A percentile compares a stretch with the other conserved stretches of the same genome.
Evolutionary conservation across 2,113 vertebrate species (phyloP).

Genomic region (Cisticola juncidis): DNA sequence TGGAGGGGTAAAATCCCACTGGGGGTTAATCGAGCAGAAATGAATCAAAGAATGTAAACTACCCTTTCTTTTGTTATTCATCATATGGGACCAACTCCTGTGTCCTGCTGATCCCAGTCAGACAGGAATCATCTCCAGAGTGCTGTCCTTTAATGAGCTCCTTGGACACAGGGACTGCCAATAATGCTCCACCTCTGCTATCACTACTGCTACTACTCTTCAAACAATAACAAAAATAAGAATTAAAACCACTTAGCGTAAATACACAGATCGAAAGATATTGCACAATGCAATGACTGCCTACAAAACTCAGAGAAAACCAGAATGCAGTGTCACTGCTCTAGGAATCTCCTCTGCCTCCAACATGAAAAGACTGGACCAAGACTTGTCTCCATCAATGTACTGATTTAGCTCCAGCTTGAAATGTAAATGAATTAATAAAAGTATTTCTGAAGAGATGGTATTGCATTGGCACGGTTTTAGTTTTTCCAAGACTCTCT

Average conservation of each 20-base stretch:
- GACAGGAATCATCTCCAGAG: conserved; percentile 5
- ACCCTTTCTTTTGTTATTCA: conserved; percentile 55
- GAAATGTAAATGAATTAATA: background rate
- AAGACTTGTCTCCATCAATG: background rate
- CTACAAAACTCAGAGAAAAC: background rate
- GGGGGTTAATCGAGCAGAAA: conserved; percentile 68
- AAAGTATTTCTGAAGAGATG: background rate
- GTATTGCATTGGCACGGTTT: background rate
- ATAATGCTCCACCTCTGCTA: background rate
- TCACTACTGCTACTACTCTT: background rate
- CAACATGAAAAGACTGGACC: background rate
- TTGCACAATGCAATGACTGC: background rate
- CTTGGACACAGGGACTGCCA: background rate
- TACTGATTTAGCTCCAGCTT: background rate
- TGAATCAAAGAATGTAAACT: conserved; percentile 58
- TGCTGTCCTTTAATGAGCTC: background rate
- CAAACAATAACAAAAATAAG: background rate
- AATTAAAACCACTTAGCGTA: background rate
- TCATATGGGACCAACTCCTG: conserved; percentile 10
- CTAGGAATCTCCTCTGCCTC: background rate
- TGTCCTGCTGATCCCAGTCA: conserved; percentile 11
- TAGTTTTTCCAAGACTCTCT: background rate
- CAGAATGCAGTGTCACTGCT: background rate
- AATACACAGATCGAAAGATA: background rate
- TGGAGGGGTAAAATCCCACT: conserved; percentile 58